A percentile compares a stretch with the other conserved stretches of the same genome.
phyloP scores from a whole-genome alignment of 2,888 invertebrate genomes.

The Geotrupes spiniger region DNA sequence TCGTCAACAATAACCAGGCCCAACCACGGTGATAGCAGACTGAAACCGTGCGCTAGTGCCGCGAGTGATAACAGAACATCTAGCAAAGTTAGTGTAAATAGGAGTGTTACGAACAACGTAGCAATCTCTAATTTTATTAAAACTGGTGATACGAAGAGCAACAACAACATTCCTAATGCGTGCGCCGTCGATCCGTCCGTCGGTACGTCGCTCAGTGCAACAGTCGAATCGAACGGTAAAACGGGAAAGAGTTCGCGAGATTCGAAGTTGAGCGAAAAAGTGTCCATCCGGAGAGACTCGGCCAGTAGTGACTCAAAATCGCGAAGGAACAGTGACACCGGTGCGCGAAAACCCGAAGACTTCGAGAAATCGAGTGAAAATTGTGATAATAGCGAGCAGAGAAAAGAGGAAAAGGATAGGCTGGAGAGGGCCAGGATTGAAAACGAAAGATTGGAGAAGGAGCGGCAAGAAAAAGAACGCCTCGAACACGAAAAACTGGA shows the following conservation, averaged over 20 bases:
- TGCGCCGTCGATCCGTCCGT: constrained; percentile 5
- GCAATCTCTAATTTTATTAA: constrained; percentile 35
- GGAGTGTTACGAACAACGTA: constrained; percentile 35
- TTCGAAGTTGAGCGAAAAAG: constrained; percentile 39
- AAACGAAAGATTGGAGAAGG: constrained; percentile 40
- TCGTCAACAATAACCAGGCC: constrained; percentile 26
- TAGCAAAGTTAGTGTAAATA: constrained; percentile 48
- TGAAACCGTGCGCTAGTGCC: constrained; percentile 43
- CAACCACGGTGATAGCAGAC: constrained; percentile 44
- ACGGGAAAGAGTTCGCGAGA: constrained; percentile 19
- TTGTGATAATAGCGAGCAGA: constrained; percentile 39
- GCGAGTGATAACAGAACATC: constrained; percentile 32
- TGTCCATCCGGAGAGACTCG: constrained; percentile 37
- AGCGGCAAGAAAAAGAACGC: constrained; percentile 40
- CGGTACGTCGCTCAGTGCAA: background rate
- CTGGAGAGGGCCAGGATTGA: constrained; percentile 29
- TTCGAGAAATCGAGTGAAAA: constrained; percentile 41
- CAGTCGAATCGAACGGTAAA: constrained; percentile 14
- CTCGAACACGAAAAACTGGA: constrained; percentile 40
- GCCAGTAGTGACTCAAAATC: constrained; percentile 30
- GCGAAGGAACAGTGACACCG: constrained; percentile 43
- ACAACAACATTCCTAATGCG: constrained; percentile 31
- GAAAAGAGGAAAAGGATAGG: constrained; percentile 29
- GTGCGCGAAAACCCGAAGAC: constrained; percentile 36
- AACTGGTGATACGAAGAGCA: constrained; percentile 30